Conservation (phyloP, 1,140 invertebrate species). For the Sycophila sp. region DNA sequence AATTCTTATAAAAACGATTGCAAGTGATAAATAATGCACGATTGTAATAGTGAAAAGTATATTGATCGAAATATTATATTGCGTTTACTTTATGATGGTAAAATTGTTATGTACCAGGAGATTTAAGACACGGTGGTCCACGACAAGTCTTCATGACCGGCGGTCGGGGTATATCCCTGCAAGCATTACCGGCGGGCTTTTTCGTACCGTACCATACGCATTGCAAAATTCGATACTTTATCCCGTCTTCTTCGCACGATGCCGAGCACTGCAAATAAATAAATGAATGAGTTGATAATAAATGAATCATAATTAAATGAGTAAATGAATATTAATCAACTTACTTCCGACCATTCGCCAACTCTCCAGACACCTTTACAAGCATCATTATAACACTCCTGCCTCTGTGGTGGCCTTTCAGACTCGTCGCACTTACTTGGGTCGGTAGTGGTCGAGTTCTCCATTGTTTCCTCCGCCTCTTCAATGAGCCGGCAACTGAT, state of each 20-base stretch:
- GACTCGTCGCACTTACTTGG: conserved; percentile 73
- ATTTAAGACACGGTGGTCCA: conserved; percentile 71
- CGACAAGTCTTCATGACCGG: conserved; percentile 80
- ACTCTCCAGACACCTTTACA: conserved; percentile 87
- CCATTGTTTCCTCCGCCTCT: conserved; percentile 57
- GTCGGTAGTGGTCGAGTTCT: conserved; percentile 72
- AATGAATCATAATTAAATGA: no score
- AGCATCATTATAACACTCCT: conserved; percentile 81
- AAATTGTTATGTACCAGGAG: conserved; percentile 49
- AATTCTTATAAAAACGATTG: no score
- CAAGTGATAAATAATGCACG: no score
- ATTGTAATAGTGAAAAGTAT: neutral
- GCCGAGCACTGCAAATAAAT: conserved; percentile 76
- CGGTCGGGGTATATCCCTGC: conserved; percentile 77
- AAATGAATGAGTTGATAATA: no score
- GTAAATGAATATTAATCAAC: conserved; percentile 31
- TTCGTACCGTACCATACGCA: conserved; percentile 89
- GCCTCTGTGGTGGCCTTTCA: conserved; percentile 74
- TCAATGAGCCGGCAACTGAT: conserved; percentile 72
- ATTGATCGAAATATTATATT: neutral
- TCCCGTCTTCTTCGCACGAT: conserved; percentile 76
- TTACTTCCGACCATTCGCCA: conserved; percentile 88
- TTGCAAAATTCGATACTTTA: conserved; percentile 84
- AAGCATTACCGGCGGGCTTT: conserved; percentile 83
- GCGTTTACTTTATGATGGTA: conserved; percentile 5